Base-by-base conservation (phyloP, 2,888 invertebrate species). In the Hydropsyche betteni region DNA sequence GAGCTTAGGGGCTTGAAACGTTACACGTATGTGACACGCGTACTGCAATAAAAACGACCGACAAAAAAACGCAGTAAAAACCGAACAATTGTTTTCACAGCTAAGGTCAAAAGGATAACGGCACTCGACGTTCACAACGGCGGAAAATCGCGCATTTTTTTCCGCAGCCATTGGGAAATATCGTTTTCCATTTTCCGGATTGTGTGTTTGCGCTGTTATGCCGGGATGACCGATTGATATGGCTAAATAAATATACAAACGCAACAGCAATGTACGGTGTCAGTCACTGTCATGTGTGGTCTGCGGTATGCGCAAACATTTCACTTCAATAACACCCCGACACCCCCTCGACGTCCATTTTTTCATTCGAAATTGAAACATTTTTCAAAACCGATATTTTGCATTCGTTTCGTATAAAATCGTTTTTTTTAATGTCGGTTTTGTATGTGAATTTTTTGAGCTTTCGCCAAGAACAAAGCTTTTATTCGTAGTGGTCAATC, bases 151-250 rank as follows among this genome's bases (percentile, higher is more conserved):
- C 44, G 44, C 44, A 8, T 44, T 6, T 8, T 8, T 44, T 44
- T 4, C 44, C 44, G 6, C 24, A 24, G 24, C 24, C 44, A 44
- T 44, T 44, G 44, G 36, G 38, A 44, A 58, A 72, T 72, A 38
- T 38, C 16, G n/a, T 24, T 70, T 72, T 55, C 38, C 55, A 34
- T 58, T 72, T 36, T 61, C 61, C 64, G 55, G 70, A 53, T 70
- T 70, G 61, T 64, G 10, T 36, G 64, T 72, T 61, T 55, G 36
- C n/a, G 58, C 44, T 58, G 61, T 55, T 69, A 50, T 69, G 58
- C n/a, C 69, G 10, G 71, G 71, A 78, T 79, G 79, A 79, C 79
- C 79, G 79, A 79, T 79, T 77, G 79, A 78, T 79, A 79, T 79
- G 77, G 76, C 75, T 76, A 58, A 64, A 70, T 78, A 79, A 79